Base-by-base conservation (phyloP, 2,113 vertebrate species). In the Saguinus midas region DNA sequence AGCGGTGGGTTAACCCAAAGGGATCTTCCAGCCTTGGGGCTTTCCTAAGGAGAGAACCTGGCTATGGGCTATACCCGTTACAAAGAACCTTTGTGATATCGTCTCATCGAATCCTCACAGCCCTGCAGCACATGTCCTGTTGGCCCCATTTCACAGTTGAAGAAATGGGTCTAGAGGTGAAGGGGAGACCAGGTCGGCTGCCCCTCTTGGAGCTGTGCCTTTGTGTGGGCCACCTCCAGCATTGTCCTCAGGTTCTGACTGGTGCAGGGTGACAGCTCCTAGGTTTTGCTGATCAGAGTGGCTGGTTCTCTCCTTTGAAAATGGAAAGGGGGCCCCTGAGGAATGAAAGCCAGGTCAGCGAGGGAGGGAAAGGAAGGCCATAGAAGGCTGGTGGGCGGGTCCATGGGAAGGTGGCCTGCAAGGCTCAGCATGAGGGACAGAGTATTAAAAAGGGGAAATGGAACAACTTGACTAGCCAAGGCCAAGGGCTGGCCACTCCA, bases 61-160 rank as follows among this genome's bases (percentile, higher is more conserved):
- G 25, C 40, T 8, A 32, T 35, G 73, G 13, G 2, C 48, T 3
- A 2, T 20, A 29, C 14, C 40, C 18, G 3, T 13, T 27, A 37
- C 17, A 20, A 14, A 70, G 84, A 57, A 13, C 64, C 16, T 90
- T 52, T 8, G 0, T 45, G 76, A 32, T 66, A 6, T 1, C 23
- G 6, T 32, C 58, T 91, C 40, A 17, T 50, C 4, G 1, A 57
- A 43, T 20, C 45, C 40, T 29, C 58, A 45, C 52, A 55, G 58
- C 32, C 93, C 68, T 18, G 8, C 0, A 0, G 11, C 1, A 3
- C 8, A 10, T 1, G 4, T 80, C 70, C 83, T 45, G 0, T 52
- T 50, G 52, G n/a, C 80, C 50, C 76, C 52, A 40, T 55, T 93
- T 82, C n/a, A 6, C 10, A 21, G 66, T 58, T 43, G 64, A 58